Evolutionary conservation across 2,888 invertebrate genomes (phyloP), one percentile per base, ranked within the genome.

Genomic region (Drosophila kuntzei): DNA sequence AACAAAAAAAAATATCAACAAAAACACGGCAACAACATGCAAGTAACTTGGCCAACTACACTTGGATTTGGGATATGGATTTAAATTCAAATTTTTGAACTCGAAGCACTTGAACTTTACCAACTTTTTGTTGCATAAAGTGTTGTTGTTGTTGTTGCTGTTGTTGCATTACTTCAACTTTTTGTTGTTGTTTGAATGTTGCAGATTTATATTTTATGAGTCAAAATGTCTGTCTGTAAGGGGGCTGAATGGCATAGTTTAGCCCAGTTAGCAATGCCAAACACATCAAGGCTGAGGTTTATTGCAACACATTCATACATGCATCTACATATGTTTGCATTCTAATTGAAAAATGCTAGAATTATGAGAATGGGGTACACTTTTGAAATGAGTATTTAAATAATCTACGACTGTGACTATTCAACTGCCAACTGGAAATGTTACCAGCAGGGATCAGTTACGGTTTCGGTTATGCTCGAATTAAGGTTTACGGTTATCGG

Each of bases 151-250:
- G 18, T 59, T 62, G 32, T 59, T 67, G 34, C n/a, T n/a, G n/a
- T n/a, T n/a, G 22, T 39, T 59, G 43, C 57, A 44, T 18, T 47
- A 51, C 46, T 65, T 57, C 32, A 39, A 57, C 61, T 46, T 63
- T 65, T 29, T 39, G 41, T 29, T 71, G 50, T 68, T 53, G 68
- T 55, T 74, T 27, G 37, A 63, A 47, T 66, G 63, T 58, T 71
- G 70, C 72, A 84, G 61, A 84, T 86, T 80, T 84, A 75, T 80
- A 71, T 65, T 86, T 86, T 77, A 80, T 83, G 76, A 49, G 68
- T 58, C 60, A 51, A 53, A 62, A 11, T 18, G 32, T 25, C 16
- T 44, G 69, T 69, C 74, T 72, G 62, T 59, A 3, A 6, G 20
- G 12, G 20, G 3, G n/a, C n/a, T n/a, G 7, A 20, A n/a, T 20